Evolutionary conservation across 2,113 vertebrate genomes (phyloP).

Genomic region (Candoia aspera): DNA sequence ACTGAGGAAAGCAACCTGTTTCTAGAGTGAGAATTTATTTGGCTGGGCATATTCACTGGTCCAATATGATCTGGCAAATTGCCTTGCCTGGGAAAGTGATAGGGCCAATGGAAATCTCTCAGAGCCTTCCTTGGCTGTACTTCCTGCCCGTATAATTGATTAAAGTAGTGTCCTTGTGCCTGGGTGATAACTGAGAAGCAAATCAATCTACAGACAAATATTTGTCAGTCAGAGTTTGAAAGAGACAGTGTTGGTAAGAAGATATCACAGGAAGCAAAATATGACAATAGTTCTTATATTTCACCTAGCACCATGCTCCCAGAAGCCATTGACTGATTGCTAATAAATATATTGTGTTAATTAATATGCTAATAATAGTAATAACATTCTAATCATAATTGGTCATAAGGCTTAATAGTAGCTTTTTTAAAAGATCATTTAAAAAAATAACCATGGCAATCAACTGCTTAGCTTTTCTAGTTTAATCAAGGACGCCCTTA

Average conservation of each 20-base stretch:
- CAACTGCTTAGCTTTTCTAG: not conserved
- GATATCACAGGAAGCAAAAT: not conserved
- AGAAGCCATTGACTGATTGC: not conserved
- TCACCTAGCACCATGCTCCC: not conserved
- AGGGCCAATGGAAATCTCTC: fast-evolving
- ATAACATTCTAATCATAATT: not conserved
- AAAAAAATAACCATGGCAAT: not conserved
- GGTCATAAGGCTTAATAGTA: not conserved
- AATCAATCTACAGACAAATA: slow-evolving; percentile 51
- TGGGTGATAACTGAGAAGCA: slow-evolving; percentile 49
- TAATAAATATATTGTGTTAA: not conserved
- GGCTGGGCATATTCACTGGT: slow-evolving; percentile 5
- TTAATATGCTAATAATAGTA: not conserved
- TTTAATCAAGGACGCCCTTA: not conserved
- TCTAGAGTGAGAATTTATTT: not conserved
- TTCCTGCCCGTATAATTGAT: slow-evolving; percentile 35
- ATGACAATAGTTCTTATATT: not conserved
- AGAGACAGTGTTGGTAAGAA: not conserved
- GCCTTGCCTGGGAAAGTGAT: slow-evolving; percentile 35
- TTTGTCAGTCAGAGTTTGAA: slow-evolving; percentile 41
- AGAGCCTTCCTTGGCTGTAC: slow-evolving; percentile 40
- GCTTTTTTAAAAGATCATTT: not conserved
- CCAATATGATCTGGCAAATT: slow-evolving; percentile 32
- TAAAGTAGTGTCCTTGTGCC: slow-evolving; percentile 52
- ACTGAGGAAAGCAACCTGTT: slow-evolving; percentile 25